These are phyloP conservation scores for Brevimyrus niger DNA, from an alignment of 2,113 vertebrate genomes.

Conservation along the genomic window DNA sequence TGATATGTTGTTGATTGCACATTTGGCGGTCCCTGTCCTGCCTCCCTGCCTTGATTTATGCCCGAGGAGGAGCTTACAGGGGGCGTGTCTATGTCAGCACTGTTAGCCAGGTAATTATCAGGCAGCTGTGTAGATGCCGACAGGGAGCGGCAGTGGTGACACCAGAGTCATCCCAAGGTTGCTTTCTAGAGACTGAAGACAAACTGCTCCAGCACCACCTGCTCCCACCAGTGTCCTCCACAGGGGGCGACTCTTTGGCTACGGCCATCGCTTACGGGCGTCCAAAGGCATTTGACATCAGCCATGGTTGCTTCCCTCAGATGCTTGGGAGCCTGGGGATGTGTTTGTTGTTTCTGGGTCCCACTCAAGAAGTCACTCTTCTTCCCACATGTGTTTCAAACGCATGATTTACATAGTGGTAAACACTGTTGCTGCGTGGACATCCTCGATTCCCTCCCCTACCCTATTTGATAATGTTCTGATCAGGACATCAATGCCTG, in stretches of 20 bases:
- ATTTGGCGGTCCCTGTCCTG: not conserved
- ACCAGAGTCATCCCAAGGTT: slow-evolving; percentile 1
- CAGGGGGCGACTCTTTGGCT: not conserved
- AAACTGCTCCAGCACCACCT: not conserved
- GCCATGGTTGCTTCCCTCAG: not conserved
- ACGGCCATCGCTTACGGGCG: not conserved
- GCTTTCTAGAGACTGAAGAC: not conserved
- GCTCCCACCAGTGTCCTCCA: not conserved
- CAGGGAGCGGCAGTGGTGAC: not conserved
- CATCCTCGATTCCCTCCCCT: not conserved
- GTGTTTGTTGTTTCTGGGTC: not conserved
- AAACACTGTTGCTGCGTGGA: not conserved
- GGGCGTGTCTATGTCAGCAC: not conserved
- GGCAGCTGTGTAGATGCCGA: not conserved
- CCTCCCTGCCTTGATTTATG: not conserved
- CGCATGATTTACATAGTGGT: not conserved
- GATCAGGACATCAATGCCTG: not conserved
- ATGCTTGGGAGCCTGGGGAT: not conserved
- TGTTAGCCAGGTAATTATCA: not conserved
- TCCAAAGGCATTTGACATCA: not conserved
- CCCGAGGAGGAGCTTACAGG: not conserved
- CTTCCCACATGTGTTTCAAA: not conserved
- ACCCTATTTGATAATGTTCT: not conserved
- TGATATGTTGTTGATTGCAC: not conserved
- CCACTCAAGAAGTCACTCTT: not conserved